Evolutionary conservation across 2,888 invertebrate genomes (phyloP).

Genomic region (Morpho achilles): DNA sequence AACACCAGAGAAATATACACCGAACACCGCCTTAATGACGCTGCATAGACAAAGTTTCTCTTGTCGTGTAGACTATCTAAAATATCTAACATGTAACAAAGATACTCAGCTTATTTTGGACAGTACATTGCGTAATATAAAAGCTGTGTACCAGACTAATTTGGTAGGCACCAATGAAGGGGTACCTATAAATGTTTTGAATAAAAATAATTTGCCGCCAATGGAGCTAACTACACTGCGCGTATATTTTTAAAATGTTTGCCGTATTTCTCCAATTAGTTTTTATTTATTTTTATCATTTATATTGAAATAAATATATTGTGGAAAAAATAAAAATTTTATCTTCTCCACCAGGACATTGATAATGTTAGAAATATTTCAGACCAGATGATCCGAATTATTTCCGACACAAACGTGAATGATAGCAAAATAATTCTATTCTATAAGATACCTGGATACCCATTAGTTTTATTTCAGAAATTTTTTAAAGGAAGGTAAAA

Average conservation of each 20-base stretch:
- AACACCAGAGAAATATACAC: slow-evolving; percentile 29
- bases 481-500: too few relatives aligned
- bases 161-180: slow-evolving; percentile 59
- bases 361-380: too few relatives aligned
- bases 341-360: too few relatives aligned
- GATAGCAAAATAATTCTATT: too few relatives aligned
- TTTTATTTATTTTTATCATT: too few relatives aligned
- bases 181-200: slow-evolving; percentile 37
- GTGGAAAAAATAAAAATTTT: too few relatives aligned
- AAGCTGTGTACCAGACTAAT: slow-evolving; percentile 53
- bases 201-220: slow-evolving; percentile 47
- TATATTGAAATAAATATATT: too few relatives aligned
- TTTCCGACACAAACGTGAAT: too few relatives aligned
- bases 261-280: too few relatives aligned
- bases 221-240: slow-evolving; percentile 58
- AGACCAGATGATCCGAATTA: too few relatives aligned
- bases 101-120: slow-evolving; percentile 45
- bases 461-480: too few relatives aligned
- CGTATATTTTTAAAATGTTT: slow-evolving; percentile 42
- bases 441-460: too few relatives aligned
- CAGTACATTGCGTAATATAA: slow-evolving; percentile 48
- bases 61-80: slow-evolving; percentile 41
- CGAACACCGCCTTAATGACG: slow-evolving; percentile 48
- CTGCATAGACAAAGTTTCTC: slow-evolving; percentile 55
- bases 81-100: slow-evolving; percentile 42